phyloP scores from a whole-genome alignment of 2,888 invertebrate species.

The Cosmia pyralina region DNA sequence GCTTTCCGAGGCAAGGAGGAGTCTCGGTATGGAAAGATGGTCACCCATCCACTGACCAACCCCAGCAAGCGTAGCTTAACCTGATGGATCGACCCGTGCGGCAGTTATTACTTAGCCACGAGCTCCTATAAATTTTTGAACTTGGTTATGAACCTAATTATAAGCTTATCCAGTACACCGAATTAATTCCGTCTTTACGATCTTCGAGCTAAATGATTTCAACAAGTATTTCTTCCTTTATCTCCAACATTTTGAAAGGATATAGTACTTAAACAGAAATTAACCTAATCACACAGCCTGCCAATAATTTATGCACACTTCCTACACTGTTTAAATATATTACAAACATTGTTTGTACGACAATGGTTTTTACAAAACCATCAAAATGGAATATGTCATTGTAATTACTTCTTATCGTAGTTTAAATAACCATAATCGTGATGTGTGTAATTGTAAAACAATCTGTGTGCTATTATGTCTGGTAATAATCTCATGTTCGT shows the following conservation, averaged over 20 bases:
- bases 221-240: conserved; percentile 6
- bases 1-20: too few species aligned
- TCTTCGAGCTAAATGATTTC: conserved; percentile 1
- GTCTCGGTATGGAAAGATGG: too few species aligned
- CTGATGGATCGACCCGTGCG: too few species aligned
- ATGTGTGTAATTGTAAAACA: conserved; percentile 66
- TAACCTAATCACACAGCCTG: neutral
- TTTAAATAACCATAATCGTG: conserved; percentile 64
- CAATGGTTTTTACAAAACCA: conserved; percentile 60
- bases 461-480: conserved; percentile 61
- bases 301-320: conserved; percentile 18
- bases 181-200: neutral
- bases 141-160: too few species aligned
- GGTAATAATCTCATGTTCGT: conserved; percentile 57
- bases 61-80: too few species aligned
- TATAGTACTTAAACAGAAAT: conserved; percentile 16
- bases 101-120: too few species aligned
- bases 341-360: conserved; percentile 38
- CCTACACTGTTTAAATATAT: conserved; percentile 27
- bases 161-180: neutral
- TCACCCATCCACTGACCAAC: too few species aligned
- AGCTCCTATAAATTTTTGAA: too few species aligned
- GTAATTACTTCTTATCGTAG: conserved; percentile 67
- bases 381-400: conserved; percentile 58
- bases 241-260: conserved; percentile 12